Base-by-base conservation (phyloP, 2,113 vertebrate genomes). In the Tenebrosternarchus preto region DNA sequence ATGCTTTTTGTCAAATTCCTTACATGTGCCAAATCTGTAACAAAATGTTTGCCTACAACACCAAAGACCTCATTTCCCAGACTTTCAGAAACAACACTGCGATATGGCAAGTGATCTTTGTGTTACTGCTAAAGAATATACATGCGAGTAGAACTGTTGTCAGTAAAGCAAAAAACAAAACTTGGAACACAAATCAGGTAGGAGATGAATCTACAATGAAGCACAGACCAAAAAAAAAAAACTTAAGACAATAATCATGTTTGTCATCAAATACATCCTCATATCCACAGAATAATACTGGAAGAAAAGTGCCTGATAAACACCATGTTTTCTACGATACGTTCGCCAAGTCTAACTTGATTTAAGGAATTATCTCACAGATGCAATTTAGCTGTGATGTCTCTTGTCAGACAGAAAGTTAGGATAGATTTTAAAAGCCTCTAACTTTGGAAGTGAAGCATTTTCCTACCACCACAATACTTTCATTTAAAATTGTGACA, bases 201-300 rank as follows among this genome's bases (percentile, higher is more conserved):
- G 77, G 69, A 82, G 82, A 87, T 80, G 84, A 86, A 78, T 90
- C 85, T 91, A 89, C 86, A 87, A 71, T 39, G 83, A 78, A 55
- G 57, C 60, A 66, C 77, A 50, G 39, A 60, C 66, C 19, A 59
- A 12, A 60, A 71, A 25, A 59, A 12, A 60, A 71, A 80, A 60
- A 85, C 6, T 36, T 36, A 92, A 88, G 86, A 91, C 89, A 89
- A 86, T 89, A 91, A 90, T 85, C 87, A 27, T 27, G n/a, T 88
- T 90, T 85, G 86, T 88, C 86, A 91, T 90, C 87, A 92, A 91
- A 91, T 91, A 92, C 90, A 90, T 86, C 88, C n/a, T 90, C 88
- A 91, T 89, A 92, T 92, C 89, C 89, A 90, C 89, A 90, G 88
- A 91, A 70, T 89, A 92, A 90, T 76, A 87, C 89, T 90, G 91